phyloP scores from a whole-genome alignment of 1,140 invertebrate species.

The Polypedilum pembai region DNA sequence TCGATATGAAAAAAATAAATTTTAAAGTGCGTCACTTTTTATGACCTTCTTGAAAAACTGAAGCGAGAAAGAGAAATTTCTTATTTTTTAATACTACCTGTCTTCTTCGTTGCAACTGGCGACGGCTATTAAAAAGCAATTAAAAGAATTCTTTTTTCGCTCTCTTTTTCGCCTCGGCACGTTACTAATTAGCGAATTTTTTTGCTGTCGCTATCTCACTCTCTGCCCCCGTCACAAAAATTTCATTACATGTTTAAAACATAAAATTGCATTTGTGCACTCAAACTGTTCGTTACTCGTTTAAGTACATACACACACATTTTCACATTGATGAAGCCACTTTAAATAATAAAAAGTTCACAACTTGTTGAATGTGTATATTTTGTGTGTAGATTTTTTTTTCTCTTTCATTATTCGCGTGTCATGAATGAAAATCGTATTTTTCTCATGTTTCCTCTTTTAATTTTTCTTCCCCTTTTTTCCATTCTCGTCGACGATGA shows the following conservation, averaged over 20 bases:
- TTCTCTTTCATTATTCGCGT: conserved; percentile 10
- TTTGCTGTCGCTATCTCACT: neutral
- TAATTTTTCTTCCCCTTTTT: neutral
- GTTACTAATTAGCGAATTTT: neutral
- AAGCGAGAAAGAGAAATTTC: neutral
- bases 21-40: neutral
- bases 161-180: too few relatives aligned
- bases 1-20: too few relatives aligned
- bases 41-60: neutral
- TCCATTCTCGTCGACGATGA: neutral
- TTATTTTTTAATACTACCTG: neutral
- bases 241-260: neutral
- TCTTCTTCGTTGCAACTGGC: neutral
- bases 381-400: neutral
- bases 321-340: neutral
- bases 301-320: neutral
- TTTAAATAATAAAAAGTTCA: conserved; percentile 14
- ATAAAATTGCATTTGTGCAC: neutral
- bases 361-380: conserved; percentile 11
- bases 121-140: conserved; percentile 17
- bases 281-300: neutral
- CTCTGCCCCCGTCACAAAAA: neutral
- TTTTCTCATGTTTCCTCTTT: neutral
- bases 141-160: neutral
- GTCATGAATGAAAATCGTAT: conserved; percentile 18